Base-by-base conservation (phyloP, 2,888 invertebrate species). In the Patella ulyssiponensis region DNA sequence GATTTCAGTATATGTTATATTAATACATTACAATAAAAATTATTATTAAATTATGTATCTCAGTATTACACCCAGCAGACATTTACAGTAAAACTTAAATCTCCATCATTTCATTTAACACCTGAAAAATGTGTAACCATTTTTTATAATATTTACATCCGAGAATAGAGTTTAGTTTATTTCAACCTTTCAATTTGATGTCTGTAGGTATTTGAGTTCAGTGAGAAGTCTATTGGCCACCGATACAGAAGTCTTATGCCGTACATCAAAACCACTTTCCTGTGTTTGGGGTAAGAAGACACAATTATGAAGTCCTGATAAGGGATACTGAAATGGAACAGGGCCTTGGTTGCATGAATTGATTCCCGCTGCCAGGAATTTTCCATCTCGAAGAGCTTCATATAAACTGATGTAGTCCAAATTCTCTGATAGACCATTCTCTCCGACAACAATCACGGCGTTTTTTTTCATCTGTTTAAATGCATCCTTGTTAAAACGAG, bases 311-410 rank as follows among this genome's bases (percentile, higher is more conserved):
- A 97, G 90, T 79, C 94, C 94, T 27, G 96, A 93, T 51, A 98
- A 92, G 2, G 95, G 95, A 91, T 94, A 94, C 84, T 96, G 94
- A n/a, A 95, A 88, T 0, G 97, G 96, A 78, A 98, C 92, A 0
- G 97, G 97, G 90, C 97, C 97, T 0, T 97, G 97, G 7, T 95
- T 95, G 83, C 95, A 96, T 0, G 98, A 97, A 92, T 98, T 97
- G 53, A 98, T 92, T 0, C 97, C 98, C 0, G 97, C 98, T 0
- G 95, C 96, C 87, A 93, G 92, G 77, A 98, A 97, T 5, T 92
- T 93, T 15, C 94, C 94, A 73, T 93, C 93, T 84, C 94, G 92
- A 73, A 98, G 92, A 0, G 96, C 96, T 78, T 94, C 93, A 80
- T 95, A 94, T 75, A 98, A 92, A 17, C 95, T 96, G 64, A 94